Evolutionary conservation across 2,797 vertebrate species (phyloP), one percentile per base, ranked within the genome.

Genomic region (Nannoperca australis): DNA sequence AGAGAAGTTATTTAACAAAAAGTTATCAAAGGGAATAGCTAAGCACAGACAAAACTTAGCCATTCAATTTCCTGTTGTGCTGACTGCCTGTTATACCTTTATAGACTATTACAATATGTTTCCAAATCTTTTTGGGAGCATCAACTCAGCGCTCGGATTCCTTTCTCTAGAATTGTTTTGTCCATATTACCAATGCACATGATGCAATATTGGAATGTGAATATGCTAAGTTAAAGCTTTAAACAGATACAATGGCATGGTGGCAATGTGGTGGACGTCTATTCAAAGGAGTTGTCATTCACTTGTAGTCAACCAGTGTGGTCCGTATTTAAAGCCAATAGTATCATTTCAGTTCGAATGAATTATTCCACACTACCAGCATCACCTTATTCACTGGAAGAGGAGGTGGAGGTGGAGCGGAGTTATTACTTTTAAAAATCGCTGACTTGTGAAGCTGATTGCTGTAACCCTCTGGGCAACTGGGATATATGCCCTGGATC

Each of bases 361-460:
- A 65, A 85, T 66, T 40, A 73, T 67, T 82, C 61, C 70, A 14
- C 42, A 36, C 55, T 53, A 5, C 50, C 24, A 69, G 69, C 40
- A 32, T 78, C 86, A 58, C 50, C 68, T 67, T 59, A 54, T 85
- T 81, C 78, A 59, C 32, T 40, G 63, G 50, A 36, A 24, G 10
- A 63, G 49, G 38, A 71, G 42, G 51, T 47, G 38, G 47, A 47
- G 65, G 75, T 66, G 50, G 22, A 83, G 70, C 61, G 8, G 49
- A 78, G 83, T 87, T 79, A 89, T 89, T 85, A 79, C 80, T 90
- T 78, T 85, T 84, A 79, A 77, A 84, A 89, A 88, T 72, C 10
- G 72, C 85, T 89, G 88, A 91, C 72, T 88, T 73, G 65, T 79
- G 77, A 77, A 70, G 77, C 78, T 22, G 65, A 79, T 61, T 49